Percentiles rank a stretch among this genome's conserved stretches.
Conservation (phyloP, 2,113 vertebrate genomes). For the Elgaria multicarinata region DNA sequence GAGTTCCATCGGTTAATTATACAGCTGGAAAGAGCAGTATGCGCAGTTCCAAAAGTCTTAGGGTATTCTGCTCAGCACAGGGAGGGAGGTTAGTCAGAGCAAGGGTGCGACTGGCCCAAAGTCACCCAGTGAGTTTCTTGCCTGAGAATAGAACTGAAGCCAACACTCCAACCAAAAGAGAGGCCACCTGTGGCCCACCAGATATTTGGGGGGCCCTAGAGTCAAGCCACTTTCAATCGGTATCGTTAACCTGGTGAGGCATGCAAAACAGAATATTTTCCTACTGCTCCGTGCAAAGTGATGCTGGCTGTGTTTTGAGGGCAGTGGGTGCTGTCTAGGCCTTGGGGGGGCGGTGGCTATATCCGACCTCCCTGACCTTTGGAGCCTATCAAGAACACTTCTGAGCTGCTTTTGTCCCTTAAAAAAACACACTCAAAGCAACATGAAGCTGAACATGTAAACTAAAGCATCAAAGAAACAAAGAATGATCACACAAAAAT, state of each 20-base stretch:
- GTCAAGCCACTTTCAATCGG: too few relatives aligned
- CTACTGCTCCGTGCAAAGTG: too few relatives aligned
- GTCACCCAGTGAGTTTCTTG: background rate
- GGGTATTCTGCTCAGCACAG: background rate
- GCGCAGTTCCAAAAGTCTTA: background rate
- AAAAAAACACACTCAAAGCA: background rate
- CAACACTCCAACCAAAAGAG: background rate
- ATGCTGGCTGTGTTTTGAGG: too few relatives aligned
- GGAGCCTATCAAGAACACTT: background rate
- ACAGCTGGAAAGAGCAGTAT: too few relatives aligned
- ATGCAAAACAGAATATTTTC: too few relatives aligned
- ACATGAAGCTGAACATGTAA: background rate
- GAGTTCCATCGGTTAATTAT: background rate
- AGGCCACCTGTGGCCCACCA: too few relatives aligned
- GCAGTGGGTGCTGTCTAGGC: too few relatives aligned
- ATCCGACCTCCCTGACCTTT: too few relatives aligned
- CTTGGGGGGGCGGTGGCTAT: too few relatives aligned
- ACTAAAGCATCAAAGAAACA: background rate
- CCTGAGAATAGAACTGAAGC: background rate
- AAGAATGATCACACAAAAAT: background rate
- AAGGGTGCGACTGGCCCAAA: background rate
- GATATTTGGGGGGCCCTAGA: too few relatives aligned
- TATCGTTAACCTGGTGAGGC: too few relatives aligned
- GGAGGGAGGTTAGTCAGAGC: background rate
- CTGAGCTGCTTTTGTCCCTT: background rate